These are phyloP conservation scores for Echinometra lucunter DNA, from an alignment of 53 echinoderm and acorn worm species.

Conservation along the genomic window DNA sequence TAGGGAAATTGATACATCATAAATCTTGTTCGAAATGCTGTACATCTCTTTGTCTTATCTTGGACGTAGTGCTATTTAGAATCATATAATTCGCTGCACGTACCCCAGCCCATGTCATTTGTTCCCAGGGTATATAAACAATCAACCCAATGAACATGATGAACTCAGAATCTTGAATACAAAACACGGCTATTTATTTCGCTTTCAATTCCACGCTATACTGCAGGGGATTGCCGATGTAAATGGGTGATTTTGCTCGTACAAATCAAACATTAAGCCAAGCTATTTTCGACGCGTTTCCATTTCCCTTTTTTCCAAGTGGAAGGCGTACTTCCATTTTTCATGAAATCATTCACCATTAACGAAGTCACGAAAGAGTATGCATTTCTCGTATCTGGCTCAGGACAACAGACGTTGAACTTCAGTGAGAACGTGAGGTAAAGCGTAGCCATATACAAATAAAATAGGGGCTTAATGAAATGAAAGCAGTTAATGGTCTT, in stretches of 20 bases:
- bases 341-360: background rate
- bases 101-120: constrained; percentile 25
- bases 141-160: constrained; percentile 51
- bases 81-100: constrained; percentile 30
- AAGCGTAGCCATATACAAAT: constrained; percentile 40
- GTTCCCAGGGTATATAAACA: constrained; percentile 39
- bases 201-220: constrained; percentile 31
- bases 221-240: constrained; percentile 30
- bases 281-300: constrained; percentile 2
- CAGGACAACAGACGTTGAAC: background rate
- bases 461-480: constrained; percentile 43
- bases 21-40: background rate
- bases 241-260: constrained; percentile 33
- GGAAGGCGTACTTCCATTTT: background rate
- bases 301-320: background rate
- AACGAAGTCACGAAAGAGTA: background rate
- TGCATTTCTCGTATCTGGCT: background rate
- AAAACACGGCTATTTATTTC: constrained; percentile 48
- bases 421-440: background rate
- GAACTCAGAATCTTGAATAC: constrained; percentile 41
- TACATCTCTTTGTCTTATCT: background rate
- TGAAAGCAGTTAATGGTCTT: constrained; percentile 55
- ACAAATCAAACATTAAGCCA: constrained; percentile 39
- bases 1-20: background rate
- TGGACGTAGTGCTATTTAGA: background rate